Evolutionary conservation across 2,888 invertebrate species (phyloP), one percentile per base, ranked within the genome.

Genomic region (Apamea monoglypha): DNA sequence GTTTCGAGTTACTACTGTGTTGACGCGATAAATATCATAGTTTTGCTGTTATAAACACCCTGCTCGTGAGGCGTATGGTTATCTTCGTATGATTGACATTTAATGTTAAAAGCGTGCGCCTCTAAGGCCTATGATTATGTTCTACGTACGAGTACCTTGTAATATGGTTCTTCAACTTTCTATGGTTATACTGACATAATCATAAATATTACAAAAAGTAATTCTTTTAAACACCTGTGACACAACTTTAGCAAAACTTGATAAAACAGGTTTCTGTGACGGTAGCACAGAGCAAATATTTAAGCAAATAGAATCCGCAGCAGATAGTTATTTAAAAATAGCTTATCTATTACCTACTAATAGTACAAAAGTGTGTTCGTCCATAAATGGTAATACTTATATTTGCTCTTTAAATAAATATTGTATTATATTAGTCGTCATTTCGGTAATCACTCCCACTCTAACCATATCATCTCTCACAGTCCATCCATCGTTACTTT

Each of bases 211-310:
- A 25, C 8, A 61, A 70, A 53, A 50, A 18, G 1, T 61, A 3
- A 25, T 8, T 61, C 6, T 36, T 36, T 0, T 18, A 21, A 10
- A n/a, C 14, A n/a, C 18, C 40, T 66, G 2, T 8, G 2, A 56
- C 8, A 56, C 14, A 44, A 69, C 7, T 63, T 18, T 25, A 25
- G 50, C 12, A 40, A n/a, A 64, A 72, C 44, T n/a, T 6, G 25
- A 36, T 69, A 16, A 18, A 66, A 64, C 61, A 25, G 14, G 36
- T 47, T 32, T 74, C 29, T 25, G 36, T 86, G 86, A 86, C 84
- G 87, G 67, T 53, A 69, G 68, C 67, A 47, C 29, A n/a, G 29
- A 53, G 21, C 53, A 78, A 74, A 84, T 64, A 86, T 82, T 71
- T 16, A 53, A 59, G 18, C 12, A 76, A 85, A 70, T 74, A 71